These are phyloP conservation scores for Cotesia chilonis DNA, from an alignment of 1,140 invertebrate genomes.

Conservation along the genomic window DNA sequence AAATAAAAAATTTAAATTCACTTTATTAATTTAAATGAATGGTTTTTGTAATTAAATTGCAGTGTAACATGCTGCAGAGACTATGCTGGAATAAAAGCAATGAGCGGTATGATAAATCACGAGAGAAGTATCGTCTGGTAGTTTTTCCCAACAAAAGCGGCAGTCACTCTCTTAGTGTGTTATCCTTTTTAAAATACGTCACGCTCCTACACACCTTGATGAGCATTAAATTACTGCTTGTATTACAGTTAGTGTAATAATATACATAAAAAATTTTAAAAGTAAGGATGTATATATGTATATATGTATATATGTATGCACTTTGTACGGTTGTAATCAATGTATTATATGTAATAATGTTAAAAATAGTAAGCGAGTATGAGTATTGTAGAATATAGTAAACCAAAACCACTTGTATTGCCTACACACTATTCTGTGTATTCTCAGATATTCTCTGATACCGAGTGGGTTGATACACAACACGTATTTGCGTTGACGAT, in stretches of 20 bases:
- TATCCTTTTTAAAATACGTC: slow-evolving; percentile 9
- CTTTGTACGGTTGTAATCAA: too few species aligned
- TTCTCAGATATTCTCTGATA: slow-evolving; percentile 9
- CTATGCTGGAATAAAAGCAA: too few species aligned
- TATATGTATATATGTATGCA: too few species aligned
- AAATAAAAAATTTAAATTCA: too few species aligned
- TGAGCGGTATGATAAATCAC: too few species aligned
- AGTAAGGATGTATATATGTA: too few species aligned
- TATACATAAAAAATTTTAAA: too few species aligned
- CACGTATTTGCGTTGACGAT: slow-evolving; percentile 34
- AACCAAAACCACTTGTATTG: slow-evolving; percentile 12
- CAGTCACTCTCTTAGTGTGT: not conserved
- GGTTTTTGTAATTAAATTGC: too few species aligned
- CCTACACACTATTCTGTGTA: slow-evolving; percentile 19
- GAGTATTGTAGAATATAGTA: not conserved
- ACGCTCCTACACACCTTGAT: slow-evolving; percentile 18
- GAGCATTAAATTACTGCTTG: not conserved
- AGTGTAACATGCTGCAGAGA: too few species aligned
- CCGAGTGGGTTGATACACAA: slow-evolving; percentile 29
- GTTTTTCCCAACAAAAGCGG: not conserved
- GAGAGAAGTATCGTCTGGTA: too few species aligned
- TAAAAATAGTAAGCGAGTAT: not conserved
- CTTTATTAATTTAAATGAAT: too few species aligned
- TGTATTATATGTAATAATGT: not conserved
- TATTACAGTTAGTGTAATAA: not conserved